Evolutionary conservation across 2,113 vertebrate genomes (phyloP).

Genomic region (Trogon melanurus): DNA sequence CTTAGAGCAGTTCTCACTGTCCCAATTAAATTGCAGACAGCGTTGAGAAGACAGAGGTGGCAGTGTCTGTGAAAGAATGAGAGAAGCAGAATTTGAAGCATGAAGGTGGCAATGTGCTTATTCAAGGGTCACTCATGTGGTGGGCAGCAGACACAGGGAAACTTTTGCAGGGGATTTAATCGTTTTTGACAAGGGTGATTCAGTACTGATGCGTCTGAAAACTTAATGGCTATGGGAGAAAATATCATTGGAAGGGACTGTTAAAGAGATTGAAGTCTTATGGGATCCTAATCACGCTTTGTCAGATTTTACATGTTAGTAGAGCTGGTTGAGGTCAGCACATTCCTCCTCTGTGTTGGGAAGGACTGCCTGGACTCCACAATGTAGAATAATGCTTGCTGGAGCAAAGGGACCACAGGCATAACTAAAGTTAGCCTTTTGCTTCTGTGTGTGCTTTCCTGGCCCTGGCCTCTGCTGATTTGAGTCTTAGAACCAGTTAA

Average conservation of each 20-base stretch:
- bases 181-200: neutral
- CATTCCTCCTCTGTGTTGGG: neutral
- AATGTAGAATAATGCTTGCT: fast-evolving
- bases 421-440: neutral
- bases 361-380: neutral
- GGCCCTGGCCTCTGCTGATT: neutral
- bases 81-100: neutral
- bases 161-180: neutral
- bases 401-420: neutral
- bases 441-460: neutral
- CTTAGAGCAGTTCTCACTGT: neutral
- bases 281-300: neutral
- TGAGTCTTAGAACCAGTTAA: neutral
- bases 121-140: neutral
- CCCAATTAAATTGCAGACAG: conserved; percentile 38
- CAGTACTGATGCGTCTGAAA: neutral
- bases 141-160: neutral
- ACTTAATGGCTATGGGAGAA: neutral
- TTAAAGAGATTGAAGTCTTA: neutral
- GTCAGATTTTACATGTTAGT: neutral
- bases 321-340: neutral
- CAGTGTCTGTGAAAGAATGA: neutral
- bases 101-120: neutral
- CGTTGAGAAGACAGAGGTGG: neutral
- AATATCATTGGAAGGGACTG: neutral